Percentiles rank a stretch among this genome's conserved stretches.
Evolutionary conservation across 2,113 vertebrate species (phyloP).

Genomic region (Lethenteron camtschaticum): DNA sequence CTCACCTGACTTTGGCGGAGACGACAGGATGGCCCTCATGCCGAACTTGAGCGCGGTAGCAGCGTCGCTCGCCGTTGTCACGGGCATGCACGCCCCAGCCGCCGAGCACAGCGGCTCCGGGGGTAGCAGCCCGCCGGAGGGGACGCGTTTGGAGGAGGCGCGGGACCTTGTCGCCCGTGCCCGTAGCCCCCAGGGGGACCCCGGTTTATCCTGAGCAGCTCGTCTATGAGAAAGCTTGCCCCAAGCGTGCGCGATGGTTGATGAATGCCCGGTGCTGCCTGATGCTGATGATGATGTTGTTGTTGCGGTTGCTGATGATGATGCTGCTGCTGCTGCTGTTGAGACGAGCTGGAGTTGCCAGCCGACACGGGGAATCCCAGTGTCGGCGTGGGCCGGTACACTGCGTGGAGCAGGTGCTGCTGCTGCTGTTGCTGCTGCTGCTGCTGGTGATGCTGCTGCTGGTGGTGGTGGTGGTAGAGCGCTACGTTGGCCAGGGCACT

Average conservation of each 20-base stretch:
- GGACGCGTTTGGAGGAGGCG: conserved; percentile 24
- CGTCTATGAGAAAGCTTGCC: conserved; percentile 73
- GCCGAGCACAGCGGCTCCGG: not conserved
- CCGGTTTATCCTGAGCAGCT: conserved; percentile 49
- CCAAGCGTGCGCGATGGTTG: conserved; percentile 6
- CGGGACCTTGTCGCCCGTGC: conserved; percentile 23
- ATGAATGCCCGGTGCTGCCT: not conserved
- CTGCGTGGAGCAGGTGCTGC: not conserved
- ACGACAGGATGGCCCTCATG: conserved; percentile 77
- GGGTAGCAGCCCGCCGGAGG: conserved; percentile 15
- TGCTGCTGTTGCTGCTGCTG: too few species aligned
- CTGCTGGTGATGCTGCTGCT: too few species aligned
- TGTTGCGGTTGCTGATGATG: too few species aligned
- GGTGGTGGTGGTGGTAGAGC: too few species aligned
- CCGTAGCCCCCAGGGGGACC: conserved; percentile 29
- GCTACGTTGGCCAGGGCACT: not conserved
- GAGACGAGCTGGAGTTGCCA: too few species aligned
- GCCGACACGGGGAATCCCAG: not conserved
- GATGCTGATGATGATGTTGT: too few species aligned
- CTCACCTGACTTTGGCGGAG: conserved; percentile 44
- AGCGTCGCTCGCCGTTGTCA: too few species aligned
- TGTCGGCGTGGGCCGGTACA: conserved; percentile 5
- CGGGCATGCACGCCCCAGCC: too few species aligned
- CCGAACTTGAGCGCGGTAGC: conserved; percentile 52
- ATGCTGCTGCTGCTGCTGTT: too few species aligned